These are phyloP conservation scores for Xenopus borealis DNA, from an alignment of 2,113 vertebrate species.

Conservation along the genomic window DNA sequence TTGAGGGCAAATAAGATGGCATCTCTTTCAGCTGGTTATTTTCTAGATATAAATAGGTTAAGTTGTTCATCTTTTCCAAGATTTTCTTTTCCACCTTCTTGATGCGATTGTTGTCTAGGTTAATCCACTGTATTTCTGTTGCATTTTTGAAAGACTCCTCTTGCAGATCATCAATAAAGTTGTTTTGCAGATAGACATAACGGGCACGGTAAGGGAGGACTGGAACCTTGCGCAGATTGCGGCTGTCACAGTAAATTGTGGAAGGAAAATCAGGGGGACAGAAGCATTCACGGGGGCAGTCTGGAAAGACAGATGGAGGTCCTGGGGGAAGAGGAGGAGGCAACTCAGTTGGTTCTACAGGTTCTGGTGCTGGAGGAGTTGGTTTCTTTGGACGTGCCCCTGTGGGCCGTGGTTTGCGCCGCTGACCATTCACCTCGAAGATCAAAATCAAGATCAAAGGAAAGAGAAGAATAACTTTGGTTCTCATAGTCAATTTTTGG, in stretches of 20 bases:
- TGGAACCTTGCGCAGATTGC: constrained; percentile 86
- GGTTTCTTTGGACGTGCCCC: constrained; percentile 56
- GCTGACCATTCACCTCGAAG: constrained; percentile 63
- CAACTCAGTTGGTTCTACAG: constrained; percentile 84
- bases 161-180: constrained; percentile 86
- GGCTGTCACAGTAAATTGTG: constrained; percentile 92
- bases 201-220: constrained; percentile 81
- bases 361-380: constrained; percentile 61
- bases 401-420: constrained; percentile 54
- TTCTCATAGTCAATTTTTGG: constrained; percentile 78
- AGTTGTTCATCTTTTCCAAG: constrained; percentile 79
- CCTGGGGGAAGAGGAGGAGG: constrained; percentile 82
- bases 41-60: constrained; percentile 87
- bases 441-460: constrained; percentile 74
- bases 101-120: constrained; percentile 92
- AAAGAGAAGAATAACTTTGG: constrained; percentile 66
- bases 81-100: constrained; percentile 80
- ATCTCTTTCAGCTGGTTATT: constrained; percentile 87
- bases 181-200: constrained; percentile 95
- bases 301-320: constrained; percentile 74
- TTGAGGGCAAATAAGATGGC: constrained; percentile 77
- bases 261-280: constrained; percentile 83
- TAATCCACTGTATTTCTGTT: constrained; percentile 83
- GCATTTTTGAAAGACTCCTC: constrained; percentile 87
- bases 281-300: constrained; percentile 88